Conservation (phyloP, 1,140 invertebrate genomes). For the Lepidurus arcticus region DNA sequence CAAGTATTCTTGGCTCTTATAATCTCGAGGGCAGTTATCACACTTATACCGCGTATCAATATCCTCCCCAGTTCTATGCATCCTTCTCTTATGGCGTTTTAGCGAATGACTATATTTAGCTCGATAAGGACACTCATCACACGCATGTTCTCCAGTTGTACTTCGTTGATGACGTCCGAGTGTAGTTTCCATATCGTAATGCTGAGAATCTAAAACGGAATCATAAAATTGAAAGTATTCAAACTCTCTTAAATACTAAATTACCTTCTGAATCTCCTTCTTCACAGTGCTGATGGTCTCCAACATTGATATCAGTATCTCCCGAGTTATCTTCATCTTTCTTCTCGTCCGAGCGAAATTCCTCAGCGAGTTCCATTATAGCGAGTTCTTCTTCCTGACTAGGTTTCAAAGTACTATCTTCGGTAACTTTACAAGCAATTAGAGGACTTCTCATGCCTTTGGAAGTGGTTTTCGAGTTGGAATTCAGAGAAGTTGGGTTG, state of each 20-base stretch:
- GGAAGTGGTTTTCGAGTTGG: not conserved
- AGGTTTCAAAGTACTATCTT: not conserved
- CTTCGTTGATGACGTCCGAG: not conserved
- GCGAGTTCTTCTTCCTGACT: not conserved
- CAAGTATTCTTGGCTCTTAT: not conserved
- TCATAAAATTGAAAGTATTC: too few relatives aligned
- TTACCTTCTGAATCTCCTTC: not conserved
- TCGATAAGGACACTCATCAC: not conserved
- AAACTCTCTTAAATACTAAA: not conserved
- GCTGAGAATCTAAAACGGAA: not conserved
- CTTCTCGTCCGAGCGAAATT: not conserved
- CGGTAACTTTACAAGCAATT: not conserved
- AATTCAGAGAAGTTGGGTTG: not conserved
- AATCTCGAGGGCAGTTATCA: not conserved
- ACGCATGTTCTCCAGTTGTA: not conserved
- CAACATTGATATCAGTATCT: not conserved
- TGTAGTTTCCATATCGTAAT: not conserved
- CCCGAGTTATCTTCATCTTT: not conserved
- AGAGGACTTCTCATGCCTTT: not conserved
- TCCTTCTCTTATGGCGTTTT: not conserved
- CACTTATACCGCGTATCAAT: conserved; percentile 51
- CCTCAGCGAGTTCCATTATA: not conserved
- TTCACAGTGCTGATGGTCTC: not conserved
- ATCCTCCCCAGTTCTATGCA: not conserved
- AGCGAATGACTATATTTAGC: not conserved